Evolutionary conservation across 2,113 vertebrate genomes (phyloP).

Genomic region (Aptenodytes forsteri): DNA sequence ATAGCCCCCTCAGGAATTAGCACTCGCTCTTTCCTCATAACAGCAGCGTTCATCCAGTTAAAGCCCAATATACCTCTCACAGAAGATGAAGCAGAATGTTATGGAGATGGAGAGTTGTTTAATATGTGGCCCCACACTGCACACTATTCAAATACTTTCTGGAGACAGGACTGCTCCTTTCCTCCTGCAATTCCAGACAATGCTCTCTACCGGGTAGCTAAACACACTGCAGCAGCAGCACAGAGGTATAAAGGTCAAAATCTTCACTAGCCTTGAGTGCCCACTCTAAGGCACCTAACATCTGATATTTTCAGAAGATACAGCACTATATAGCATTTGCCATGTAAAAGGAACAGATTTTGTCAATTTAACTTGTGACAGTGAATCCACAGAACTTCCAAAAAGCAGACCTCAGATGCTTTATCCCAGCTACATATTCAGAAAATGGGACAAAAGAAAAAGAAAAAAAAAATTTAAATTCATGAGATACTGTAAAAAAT

Average conservation of each 20-base stretch:
- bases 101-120: slow-evolving; percentile 2
- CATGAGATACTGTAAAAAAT: background rate
- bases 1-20: slow-evolving; percentile 17
- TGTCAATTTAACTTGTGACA: background rate
- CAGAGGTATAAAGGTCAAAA: background rate
- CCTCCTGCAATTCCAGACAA: background rate
- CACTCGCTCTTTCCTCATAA: background rate
- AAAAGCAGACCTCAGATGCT: background rate
- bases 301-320: background rate
- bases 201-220: background rate
- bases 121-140: background rate
- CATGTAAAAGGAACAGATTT: background rate
- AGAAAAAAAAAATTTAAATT: background rate
- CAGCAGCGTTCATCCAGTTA: slow-evolving; percentile 4
- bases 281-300: background rate
- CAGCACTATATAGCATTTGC: background rate
- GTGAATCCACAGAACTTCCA: background rate
- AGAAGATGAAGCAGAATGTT: background rate
- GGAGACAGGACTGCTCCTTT: background rate
- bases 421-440: background rate
- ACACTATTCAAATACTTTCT: background rate
- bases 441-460: background rate
- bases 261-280: background rate
- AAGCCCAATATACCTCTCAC: slow-evolving; percentile 15
- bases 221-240: background rate